phyloP scores from a whole-genome alignment of 2,797 vertebrate genomes.

The Vireo griseus region DNA sequence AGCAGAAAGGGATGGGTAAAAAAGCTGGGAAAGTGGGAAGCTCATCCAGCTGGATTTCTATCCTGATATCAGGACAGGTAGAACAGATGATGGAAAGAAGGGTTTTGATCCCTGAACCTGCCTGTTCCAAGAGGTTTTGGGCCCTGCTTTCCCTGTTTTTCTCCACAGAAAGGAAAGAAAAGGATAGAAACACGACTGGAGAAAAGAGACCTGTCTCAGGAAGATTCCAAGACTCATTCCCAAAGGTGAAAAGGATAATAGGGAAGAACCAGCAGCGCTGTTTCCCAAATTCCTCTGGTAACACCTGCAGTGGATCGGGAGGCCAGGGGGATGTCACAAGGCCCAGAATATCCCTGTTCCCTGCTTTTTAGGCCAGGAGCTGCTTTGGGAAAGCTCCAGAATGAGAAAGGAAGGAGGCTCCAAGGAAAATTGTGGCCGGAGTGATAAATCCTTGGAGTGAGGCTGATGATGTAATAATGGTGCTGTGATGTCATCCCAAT shows the following conservation, averaged over 20 bases:
- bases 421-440: fast-evolving
- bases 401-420: neutral
- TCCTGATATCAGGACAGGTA: fast-evolving
- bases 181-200: neutral
- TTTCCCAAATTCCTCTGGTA: neutral
- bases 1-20: neutral
- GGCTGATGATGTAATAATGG: slow-evolving; percentile 27
- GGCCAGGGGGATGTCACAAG: neutral
- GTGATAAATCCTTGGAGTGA: neutral
- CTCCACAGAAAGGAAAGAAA: neutral
- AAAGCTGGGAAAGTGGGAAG: neutral
- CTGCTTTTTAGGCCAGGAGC: neutral
- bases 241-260: neutral
- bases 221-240: neutral
- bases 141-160: neutral
- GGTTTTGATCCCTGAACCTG: neutral
- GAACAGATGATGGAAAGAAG: neutral
- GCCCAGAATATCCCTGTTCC: fast-evolving
- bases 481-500: slow-evolving; percentile 10
- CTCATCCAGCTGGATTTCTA: neutral
- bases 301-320: neutral
- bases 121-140: fast-evolving
- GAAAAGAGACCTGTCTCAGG: neutral
- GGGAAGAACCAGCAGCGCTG: fast-evolving
- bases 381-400: neutral